A percentile compares a stretch with the other conserved stretches of the same genome.
phyloP scores from a whole-genome alignment of 2,888 invertebrate species.

The Ceraclea dissimilis region DNA sequence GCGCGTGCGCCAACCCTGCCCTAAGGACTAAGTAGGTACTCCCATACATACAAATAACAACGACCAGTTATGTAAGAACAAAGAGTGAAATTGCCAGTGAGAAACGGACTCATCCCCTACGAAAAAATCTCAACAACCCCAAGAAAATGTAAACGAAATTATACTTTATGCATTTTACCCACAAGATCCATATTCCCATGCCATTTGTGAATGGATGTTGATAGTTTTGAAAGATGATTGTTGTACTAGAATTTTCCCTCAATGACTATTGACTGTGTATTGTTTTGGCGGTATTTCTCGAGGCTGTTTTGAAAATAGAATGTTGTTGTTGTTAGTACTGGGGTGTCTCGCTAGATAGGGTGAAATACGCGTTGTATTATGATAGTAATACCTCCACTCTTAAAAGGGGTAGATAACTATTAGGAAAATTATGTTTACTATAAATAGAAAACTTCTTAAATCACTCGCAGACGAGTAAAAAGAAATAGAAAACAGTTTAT shows the following conservation, averaged over 20 bases:
- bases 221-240: slow-evolving; percentile 4
- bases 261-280: slow-evolving; percentile 25
- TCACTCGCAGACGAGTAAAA: too few relatives aligned
- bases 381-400: too few relatives aligned
- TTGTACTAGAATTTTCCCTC: slow-evolving; percentile 5
- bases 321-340: background rate
- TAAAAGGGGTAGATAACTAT: too few relatives aligned
- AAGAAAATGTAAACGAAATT: background rate
- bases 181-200: background rate
- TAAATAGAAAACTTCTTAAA: too few relatives aligned
- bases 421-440: too few relatives aligned
- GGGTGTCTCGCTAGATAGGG: slow-evolving; percentile 8
- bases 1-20: too few relatives aligned
- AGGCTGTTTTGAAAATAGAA: slow-evolving; percentile 25
- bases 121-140: background rate
- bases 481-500: too few relatives aligned
- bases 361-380: background rate
- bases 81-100: slow-evolving; percentile 26
- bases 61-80: slow-evolving; percentile 21
- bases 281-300: slow-evolving; percentile 23
- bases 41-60: too few relatives aligned
- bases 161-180: background rate
- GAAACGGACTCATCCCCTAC: slow-evolving; percentile 8
- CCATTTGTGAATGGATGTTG: background rate
- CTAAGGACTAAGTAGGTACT: too few relatives aligned